Evolutionary conservation across 2,888 invertebrate species (phyloP), one percentile per base, ranked within the genome.

Genomic region (Melinaea menophilus): DNA sequence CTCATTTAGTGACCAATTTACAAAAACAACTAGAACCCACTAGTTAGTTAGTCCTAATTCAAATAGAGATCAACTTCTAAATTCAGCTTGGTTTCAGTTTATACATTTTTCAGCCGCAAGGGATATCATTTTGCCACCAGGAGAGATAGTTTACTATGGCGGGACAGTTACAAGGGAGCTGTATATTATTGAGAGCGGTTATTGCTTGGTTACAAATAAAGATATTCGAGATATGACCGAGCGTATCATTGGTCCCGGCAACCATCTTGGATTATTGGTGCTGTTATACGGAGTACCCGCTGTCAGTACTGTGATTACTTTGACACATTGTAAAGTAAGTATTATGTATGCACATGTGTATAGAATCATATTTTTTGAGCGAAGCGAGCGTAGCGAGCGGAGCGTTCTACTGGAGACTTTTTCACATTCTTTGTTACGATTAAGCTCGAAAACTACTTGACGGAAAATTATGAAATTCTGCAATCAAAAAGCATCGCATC

Each of bases 111-210:
- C 11, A 90, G 90, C 81, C 66, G 88, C 90, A 46, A 81, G 78
- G 64, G 88, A 91, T 55, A 82, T 89, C 61, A 85, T 92, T 48
- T 75, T 92, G 22, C 92, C 92, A 37, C 91, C 92, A 2, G 85
- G 86, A 4, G 92, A 92, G 79, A 88, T 91, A 66, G 88, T 92
- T 7, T 91, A 87, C 71, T 91, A 92, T 70, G 86, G 87, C 4
- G 92, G 92, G 5, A 91, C 90, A 11, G 83, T 90, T 5, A 85
- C 90, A 34, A 82, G 91, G 70, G 92, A 92, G 66, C 77, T 92
- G 57, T 92, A 92, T 67, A 88, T 92, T 12, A 88, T 92, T 51
- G 90, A 88, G 71, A 86, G 88, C 67, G 92, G 92, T 34, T 90
- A 88, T 73, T 92, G 92, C 67, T 73, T 88, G 58, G 80, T 90